Evolutionary conservation across 2,888 invertebrate species (phyloP).

Genomic region (Caenorhabditis drosophilae): DNA sequence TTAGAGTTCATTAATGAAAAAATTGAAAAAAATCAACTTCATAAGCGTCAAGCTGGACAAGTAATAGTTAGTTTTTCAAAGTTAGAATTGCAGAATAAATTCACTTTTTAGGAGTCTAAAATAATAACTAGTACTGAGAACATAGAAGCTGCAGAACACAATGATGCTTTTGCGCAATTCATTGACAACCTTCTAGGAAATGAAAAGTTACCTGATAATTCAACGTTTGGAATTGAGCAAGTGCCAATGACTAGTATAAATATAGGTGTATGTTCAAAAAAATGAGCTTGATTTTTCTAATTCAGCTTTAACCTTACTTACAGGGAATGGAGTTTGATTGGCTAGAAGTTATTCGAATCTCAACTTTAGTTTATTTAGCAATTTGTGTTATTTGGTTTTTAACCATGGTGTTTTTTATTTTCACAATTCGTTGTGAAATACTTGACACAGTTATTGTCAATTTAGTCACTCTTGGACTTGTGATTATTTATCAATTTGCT

Average conservation of each 20-base stretch:
- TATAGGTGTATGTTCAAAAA: constrained; percentile 14
- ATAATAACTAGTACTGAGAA: too few species aligned
- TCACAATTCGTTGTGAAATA: constrained; percentile 51
- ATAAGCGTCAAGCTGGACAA: too few species aligned
- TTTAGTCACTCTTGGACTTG: constrained; percentile 45
- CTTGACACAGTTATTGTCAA: constrained; percentile 60
- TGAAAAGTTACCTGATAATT: constrained; percentile 17
- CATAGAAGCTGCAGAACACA: too few species aligned
- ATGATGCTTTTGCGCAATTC: constrained; percentile 1
- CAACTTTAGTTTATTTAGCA: constrained; percentile 56
- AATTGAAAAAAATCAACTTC: background rate
- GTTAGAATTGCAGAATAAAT: too few species aligned
- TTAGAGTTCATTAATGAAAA: constrained; percentile 5
- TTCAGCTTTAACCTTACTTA: background rate
- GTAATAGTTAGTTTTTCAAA: too few species aligned
- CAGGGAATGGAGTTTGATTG: constrained; percentile 51
- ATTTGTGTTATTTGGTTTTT: constrained; percentile 55
- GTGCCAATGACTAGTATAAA: constrained; percentile 34
- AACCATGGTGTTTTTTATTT: constrained; percentile 49
- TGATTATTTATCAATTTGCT: constrained; percentile 49
- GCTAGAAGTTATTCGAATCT: constrained; percentile 58
- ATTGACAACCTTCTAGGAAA: background rate
- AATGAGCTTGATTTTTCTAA: background rate
- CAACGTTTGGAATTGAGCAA: constrained; percentile 42
- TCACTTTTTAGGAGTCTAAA: too few species aligned